Conservation (phyloP, 2,888 invertebrate genomes). For the Ditylenchus weischeri region DNA sequence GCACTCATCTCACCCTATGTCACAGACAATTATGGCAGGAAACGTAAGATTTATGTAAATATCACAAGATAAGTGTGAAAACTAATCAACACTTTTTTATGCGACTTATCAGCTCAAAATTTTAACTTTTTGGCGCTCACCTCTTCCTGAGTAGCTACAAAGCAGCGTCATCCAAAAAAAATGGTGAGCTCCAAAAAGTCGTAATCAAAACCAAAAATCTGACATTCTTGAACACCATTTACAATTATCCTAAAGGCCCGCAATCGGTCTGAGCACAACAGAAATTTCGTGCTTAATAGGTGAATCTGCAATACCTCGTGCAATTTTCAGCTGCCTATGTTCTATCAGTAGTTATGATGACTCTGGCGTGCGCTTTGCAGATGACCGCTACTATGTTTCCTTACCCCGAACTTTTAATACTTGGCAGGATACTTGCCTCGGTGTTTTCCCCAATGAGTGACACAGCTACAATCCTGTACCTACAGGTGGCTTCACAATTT, state of each 20-base stretch:
- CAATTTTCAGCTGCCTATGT: slow-evolving; percentile 47
- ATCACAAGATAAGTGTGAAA: no score
- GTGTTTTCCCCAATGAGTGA: slow-evolving; percentile 54
- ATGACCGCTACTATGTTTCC: slow-evolving; percentile 45
- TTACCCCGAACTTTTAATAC: slow-evolving; percentile 50
- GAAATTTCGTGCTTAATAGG: no score
- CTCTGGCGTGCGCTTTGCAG: slow-evolving; percentile 49
- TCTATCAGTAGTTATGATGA: slow-evolving; percentile 49
- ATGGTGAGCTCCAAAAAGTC: no score
- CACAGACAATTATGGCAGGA: slow-evolving; percentile 50
- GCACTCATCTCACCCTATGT: slow-evolving; percentile 46
- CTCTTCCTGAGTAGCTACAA: no score
- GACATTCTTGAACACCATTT: no score
- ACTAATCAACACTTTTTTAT: no score
- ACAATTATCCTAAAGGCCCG: no score
- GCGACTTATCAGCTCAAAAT: no score
- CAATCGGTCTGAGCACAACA: no score
- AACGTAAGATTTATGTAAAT: slow-evolving; percentile 33
- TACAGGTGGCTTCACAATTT: slow-evolving; percentile 35
- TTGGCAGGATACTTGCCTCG: slow-evolving; percentile 49
- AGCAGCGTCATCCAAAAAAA: no score
- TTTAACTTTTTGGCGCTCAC: background rate
- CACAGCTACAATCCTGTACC: slow-evolving; percentile 51
- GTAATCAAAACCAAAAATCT: no score
- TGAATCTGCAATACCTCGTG: no score